Evolutionary conservation across 2,888 invertebrate species (phyloP), one percentile per base, ranked within the genome.

Genomic region (Shargacucullia verbasci): DNA sequence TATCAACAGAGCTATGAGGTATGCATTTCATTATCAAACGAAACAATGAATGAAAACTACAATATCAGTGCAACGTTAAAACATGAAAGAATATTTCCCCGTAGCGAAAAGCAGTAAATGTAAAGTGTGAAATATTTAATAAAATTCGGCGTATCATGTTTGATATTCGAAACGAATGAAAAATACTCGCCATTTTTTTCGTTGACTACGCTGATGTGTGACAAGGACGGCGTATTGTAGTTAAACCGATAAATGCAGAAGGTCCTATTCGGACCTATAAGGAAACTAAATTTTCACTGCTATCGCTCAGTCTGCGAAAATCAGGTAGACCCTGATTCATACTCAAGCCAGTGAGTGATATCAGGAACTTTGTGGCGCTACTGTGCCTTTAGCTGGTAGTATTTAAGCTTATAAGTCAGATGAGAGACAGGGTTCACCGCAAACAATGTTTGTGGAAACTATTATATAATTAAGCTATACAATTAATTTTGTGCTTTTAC

Each of bases 91-190:
- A 47, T 11, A 15, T 55, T 58, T 47, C 12, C 8, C 15, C n/a
- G 20, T 6, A 52, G 10, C 3, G 14, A 53, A 57, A 35, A 20
- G 38, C 35, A 60, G 49, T 25, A 45, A 47, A 66, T 43, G 39
- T 61, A 47, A 58, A 58, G 44, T 54, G 55, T 43, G 27, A 76
- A 75, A 78, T 76, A 76, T 80, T 78, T 73, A 80, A 74, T 80
- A 73, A 75, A 75, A 72, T 73, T 70, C 45, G 47, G 53, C 53
- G 40, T 70, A 73, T 72, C 72, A 68, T 67, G 59, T 73, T 74
- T 78, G 70, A 73, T 71, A 73, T 76, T 70, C 70, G 73, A 66
- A 63, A 60, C 73, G 62, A 78, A 84, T 84, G 80, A 82, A 81
- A 82, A 82, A 83, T 85, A 77, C 76, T 74, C 54, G 45, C 57